These are phyloP conservation scores for Pemphredon lugubris DNA, from an alignment of 2,888 invertebrate genomes.

Conservation along the genomic window DNA sequence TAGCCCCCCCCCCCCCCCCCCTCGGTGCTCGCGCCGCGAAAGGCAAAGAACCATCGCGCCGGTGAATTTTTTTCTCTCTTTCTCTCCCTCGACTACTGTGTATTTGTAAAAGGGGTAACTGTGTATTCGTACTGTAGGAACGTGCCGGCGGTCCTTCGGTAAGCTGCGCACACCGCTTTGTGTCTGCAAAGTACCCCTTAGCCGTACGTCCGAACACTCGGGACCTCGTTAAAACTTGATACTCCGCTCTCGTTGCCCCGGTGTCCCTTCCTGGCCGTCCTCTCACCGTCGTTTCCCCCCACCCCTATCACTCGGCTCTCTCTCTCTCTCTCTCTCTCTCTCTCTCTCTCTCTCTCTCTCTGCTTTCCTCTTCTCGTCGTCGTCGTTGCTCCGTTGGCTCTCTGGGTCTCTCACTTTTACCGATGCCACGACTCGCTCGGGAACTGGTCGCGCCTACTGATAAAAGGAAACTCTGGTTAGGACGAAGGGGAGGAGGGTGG, in stretches of 20 bases:
- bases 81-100: no score
- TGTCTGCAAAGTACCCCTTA: conserved; percentile 55
- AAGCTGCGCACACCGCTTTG: conserved; percentile 43
- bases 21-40: not conserved
- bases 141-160: conserved; percentile 25
- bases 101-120: not conserved
- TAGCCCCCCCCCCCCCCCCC: no score
- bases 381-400: no score
- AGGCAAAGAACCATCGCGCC: not conserved
- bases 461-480: conserved; percentile 27
- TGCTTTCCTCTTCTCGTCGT: no score
- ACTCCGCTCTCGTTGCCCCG: conserved; percentile 41
- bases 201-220: conserved; percentile 54
- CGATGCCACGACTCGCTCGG: conserved; percentile 21
- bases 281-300: not conserved
- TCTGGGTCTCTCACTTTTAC: no score
- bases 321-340: no score
- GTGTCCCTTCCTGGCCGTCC: conserved; percentile 1
- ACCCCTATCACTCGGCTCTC: not conserved
- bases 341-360: no score
- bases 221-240: conserved; percentile 71
- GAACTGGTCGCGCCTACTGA: conserved; percentile 30
- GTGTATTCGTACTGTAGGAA: conserved; percentile 5
- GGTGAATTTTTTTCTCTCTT: not conserved
- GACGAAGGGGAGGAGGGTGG: not conserved